Evolutionary conservation across 2,797 vertebrate species (phyloP).

Genomic region (Sebastes nivosus): DNA sequence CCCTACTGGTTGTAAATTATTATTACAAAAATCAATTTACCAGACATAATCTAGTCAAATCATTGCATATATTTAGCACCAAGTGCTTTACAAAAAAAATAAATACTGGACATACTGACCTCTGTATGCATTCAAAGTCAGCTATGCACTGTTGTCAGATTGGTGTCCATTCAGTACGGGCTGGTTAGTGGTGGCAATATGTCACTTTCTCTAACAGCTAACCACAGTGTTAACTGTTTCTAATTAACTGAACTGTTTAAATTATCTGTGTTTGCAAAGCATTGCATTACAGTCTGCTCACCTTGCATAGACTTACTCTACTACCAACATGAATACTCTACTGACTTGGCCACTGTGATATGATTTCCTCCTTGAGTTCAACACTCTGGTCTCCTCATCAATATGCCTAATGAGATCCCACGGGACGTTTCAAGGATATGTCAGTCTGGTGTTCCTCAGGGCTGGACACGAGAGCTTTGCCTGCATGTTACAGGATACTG

Average conservation of each 20-base stretch:
- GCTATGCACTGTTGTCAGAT: neutral
- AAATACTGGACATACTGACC: neutral
- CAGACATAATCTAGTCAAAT: neutral
- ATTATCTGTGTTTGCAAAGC: neutral
- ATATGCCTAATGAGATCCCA: constrained; percentile 38
- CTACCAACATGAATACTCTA: neutral
- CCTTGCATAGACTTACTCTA: neutral
- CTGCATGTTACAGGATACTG: constrained; percentile 18
- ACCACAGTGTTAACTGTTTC: neutral
- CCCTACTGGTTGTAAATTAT: constrained; percentile 48
- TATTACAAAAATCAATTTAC: constrained; percentile 15
- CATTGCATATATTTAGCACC: neutral
- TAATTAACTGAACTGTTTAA: neutral
- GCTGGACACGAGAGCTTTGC: neutral
- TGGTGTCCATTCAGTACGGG: neutral
- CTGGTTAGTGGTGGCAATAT: neutral
- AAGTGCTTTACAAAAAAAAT: neutral
- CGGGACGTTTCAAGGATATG: neutral
- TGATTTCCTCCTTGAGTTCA: constrained; percentile 6
- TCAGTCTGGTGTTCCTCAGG: neutral
- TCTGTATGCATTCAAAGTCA: neutral
- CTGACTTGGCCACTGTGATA: neutral
- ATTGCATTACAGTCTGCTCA: neutral
- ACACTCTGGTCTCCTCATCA: constrained; percentile 19
- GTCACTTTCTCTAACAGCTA: neutral